phyloP scores from a whole-genome alignment of 2,797 vertebrate species.

The Clarias fuscus region DNA sequence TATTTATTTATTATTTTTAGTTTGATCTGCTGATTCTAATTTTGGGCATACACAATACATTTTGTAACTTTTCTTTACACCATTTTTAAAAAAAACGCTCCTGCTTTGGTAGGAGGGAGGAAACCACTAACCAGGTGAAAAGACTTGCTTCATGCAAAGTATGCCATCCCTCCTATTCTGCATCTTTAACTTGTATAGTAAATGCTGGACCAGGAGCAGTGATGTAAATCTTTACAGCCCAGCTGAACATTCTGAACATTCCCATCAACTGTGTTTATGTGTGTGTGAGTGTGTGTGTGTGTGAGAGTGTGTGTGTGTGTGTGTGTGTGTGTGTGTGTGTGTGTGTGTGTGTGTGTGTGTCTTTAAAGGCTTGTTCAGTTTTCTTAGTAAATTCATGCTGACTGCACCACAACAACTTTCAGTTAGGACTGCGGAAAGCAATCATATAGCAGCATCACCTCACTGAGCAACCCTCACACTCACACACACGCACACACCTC shows the following conservation, averaged over 20 bases:
- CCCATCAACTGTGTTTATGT: not conserved
- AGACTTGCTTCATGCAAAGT: too few species aligned
- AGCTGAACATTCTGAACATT: not conserved
- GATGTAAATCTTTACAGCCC: not conserved
- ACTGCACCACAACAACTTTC: slow-evolving; percentile 19
- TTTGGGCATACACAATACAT: too few species aligned
- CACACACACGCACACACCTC: slow-evolving; percentile 4
- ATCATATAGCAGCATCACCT: slow-evolving; percentile 38
- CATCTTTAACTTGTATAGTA: too few species aligned
- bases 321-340: not conserved
- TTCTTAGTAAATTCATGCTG: slow-evolving; percentile 1
- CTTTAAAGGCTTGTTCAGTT: not conserved
- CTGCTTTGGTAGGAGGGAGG: too few species aligned
- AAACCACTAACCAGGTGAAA: too few species aligned
- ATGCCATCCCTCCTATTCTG: too few species aligned
- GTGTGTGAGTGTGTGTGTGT: not conserved
- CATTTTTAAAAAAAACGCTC: too few species aligned
- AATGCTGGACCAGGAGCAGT: not conserved
- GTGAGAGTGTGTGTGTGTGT: not conserved
- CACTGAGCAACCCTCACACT: slow-evolving; percentile 36
- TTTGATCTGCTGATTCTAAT: too few species aligned
- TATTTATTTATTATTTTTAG: too few species aligned
- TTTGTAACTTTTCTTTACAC: too few species aligned
- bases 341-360: too few species aligned
- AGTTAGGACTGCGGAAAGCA: slow-evolving; percentile 30